Percentiles rank a stretch among this genome's conserved stretches.
These are phyloP conservation scores for Vulpes lagopus DNA, from an alignment of 2,113 vertebrate genomes.

Conservation along the genomic window DNA sequence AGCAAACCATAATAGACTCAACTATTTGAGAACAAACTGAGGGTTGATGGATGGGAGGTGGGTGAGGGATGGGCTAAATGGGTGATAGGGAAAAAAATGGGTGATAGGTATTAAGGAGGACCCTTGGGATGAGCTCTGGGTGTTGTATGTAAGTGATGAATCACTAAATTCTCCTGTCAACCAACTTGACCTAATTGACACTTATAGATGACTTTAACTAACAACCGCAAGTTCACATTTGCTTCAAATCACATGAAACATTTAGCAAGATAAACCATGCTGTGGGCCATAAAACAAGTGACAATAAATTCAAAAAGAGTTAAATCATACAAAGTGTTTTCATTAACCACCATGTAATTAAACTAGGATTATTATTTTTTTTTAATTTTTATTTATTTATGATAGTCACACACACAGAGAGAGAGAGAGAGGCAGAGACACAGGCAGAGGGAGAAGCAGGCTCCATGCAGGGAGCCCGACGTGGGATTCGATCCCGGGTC, in stretches of 20 bases:
- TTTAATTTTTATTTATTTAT: no score
- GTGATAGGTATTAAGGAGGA: neutral
- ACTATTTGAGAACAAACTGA: neutral
- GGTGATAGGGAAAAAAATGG: neutral
- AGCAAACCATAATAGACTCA: neutral
- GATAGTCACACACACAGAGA: no score
- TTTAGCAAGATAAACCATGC: neutral
- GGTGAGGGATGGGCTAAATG: neutral
- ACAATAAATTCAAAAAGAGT: neutral
- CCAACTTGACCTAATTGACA: neutral
- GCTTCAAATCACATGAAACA: neutral
- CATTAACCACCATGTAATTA: neutral
- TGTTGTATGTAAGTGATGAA: neutral
- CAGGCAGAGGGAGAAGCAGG: no score
- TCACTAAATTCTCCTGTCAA: neutral
- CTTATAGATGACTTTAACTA: neutral
- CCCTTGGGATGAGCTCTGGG: neutral
- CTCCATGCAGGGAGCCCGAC: no score
- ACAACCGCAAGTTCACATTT: neutral
- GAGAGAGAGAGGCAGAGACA: no score
- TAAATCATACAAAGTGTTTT: neutral
- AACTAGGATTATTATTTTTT: conserved; percentile 13
- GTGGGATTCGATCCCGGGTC: no score
- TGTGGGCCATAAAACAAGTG: neutral
- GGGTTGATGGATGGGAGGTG: neutral